Evolutionary conservation across 2,113 vertebrate species (phyloP), one percentile per base, ranked within the genome.

Genomic region (Carettochelys insculpta): DNA sequence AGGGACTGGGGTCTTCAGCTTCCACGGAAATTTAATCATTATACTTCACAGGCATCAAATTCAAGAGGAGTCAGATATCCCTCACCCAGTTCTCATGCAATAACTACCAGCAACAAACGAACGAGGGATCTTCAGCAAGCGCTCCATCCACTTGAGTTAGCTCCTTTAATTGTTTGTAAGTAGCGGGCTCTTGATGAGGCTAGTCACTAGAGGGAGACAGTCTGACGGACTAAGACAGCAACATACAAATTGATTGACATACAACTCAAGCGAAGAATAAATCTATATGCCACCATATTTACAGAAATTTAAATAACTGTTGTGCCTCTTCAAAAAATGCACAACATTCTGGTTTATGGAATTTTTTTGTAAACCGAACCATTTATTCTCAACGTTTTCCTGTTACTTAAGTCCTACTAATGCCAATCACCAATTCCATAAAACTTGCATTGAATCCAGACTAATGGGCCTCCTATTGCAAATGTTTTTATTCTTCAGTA

Each of bases 71-170:
- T 51, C 50, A 13, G 34, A 22, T 29, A 11, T 13, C 43, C 47
- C 88, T 17, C 85, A 47, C 73, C 71, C 87, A 71, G 52, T 52
- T 84, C 80, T 77, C n/a, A 17, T 17, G 87, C n/a, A 51, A 90
- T 78, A 88, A 90, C 80, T 85, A 31, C 80, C 52, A 79, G 65
- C 75, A 94, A 77, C 87, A 83, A 87, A 1, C 34, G 75, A 77
- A 81, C 89, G 43, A 48, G 52, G 73, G 58, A 2, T 65, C 68
- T 27, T 43, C 45, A 16, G n/a, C 80, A 83, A 82, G 87, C 81
- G 68, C 85, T 17, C 34, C 43, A 87, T 10, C 77, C 91, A 7
- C 91, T 73, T 58, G 56, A 52, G 27, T 73, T 77, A 56, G 16
- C 14, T 9, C 48, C 41, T 54, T 51, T 82, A 48, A n/a, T 82